Conservation (phyloP, 2,888 invertebrate species). For the Cephalotes varians region DNA sequence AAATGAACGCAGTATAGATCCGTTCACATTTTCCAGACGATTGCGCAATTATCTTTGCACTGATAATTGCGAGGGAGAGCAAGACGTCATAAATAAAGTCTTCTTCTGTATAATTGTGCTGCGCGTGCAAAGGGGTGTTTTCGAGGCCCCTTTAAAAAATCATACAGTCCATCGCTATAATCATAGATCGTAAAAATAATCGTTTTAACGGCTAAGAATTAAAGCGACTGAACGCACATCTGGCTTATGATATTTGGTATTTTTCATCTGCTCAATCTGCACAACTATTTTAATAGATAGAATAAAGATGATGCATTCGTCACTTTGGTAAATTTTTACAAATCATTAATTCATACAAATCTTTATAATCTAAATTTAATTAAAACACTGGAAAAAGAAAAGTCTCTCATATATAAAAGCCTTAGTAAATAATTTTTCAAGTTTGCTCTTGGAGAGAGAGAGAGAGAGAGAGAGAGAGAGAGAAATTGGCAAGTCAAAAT, state of each 20-base stretch:
- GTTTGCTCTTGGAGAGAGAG: not conserved
- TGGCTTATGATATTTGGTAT: not conserved
- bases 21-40: conserved; percentile 42
- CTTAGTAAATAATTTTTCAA: not conserved
- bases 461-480: not conserved
- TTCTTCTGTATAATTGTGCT: conserved; percentile 37
- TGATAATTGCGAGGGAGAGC: conserved; percentile 42
- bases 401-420: not conserved
- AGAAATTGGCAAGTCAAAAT: not conserved
- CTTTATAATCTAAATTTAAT: conserved; percentile 3
- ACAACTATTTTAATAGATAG: not conserved
- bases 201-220: conserved; percentile 11
- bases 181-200: conserved; percentile 4
- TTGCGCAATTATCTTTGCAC: conserved; percentile 39
- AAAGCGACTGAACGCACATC: conserved; percentile 7
- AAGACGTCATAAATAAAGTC: conserved; percentile 41
- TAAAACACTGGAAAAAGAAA: not conserved
- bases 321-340: not conserved
- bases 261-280: not conserved
- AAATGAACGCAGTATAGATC: conserved; percentile 22
- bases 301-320: not conserved
- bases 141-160: conserved; percentile 9
- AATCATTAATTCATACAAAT: no score
- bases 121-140: conserved; percentile 16
- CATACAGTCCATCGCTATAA: conserved; percentile 14